phyloP scores from a whole-genome alignment of 2,888 invertebrate genomes.

The Eupithecia centaureata region DNA sequence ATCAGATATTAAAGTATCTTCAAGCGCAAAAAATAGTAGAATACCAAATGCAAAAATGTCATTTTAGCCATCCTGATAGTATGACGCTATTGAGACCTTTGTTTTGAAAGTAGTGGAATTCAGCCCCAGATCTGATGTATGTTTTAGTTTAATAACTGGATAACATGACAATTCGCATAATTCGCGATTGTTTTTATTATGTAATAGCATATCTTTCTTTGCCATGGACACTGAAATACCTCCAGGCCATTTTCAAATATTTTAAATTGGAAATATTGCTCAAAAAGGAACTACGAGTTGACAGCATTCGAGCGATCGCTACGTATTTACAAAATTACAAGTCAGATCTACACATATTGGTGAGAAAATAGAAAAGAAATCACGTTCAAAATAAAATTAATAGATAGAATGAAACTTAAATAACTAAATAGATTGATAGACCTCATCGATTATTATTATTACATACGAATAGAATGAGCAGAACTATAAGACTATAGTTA shows the following conservation, averaged over 20 bases:
- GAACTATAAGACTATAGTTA: not conserved
- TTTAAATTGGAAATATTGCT: conserved; percentile 14
- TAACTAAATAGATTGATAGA: not conserved
- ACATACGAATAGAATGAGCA: not conserved
- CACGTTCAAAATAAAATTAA: not conserved
- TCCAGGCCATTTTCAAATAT: not conserved
- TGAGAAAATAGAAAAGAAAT: not conserved
- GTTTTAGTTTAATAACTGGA: not conserved
- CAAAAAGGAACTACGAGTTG: conserved; percentile 14
- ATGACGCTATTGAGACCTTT: too few species aligned
- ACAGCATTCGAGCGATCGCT: not conserved
- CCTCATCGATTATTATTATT: not conserved
- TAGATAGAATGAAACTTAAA: not conserved
- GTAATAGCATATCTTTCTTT: not conserved
- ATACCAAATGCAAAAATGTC: too few species aligned
- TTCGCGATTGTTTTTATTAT: too few species aligned
- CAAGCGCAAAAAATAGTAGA: too few species aligned
- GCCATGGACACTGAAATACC: not conserved
- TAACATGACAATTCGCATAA: not conserved
- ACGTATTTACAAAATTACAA: conserved; percentile 1
- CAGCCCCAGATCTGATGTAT: too few species aligned
- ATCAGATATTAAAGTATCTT: too few species aligned
- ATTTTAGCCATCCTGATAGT: too few species aligned
- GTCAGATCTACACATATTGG: conserved; percentile 17
- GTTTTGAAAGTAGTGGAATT: too few species aligned